phyloP scores from a whole-genome alignment of 2,888 invertebrate species.

The Dryadula phaetusa region DNA sequence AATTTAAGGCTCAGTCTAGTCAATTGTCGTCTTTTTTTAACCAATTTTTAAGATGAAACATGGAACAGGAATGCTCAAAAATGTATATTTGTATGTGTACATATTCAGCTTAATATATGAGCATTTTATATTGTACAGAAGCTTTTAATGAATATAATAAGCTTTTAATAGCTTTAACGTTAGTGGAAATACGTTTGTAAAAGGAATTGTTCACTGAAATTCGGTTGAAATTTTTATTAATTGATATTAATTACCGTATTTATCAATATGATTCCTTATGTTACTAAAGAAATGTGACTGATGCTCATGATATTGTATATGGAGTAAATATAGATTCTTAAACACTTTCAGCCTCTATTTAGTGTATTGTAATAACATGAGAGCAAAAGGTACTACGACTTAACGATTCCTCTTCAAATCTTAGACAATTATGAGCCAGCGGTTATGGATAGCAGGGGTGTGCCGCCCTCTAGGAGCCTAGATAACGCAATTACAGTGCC shows the following conservation, averaged over 20 bases:
- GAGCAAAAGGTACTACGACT: slow-evolving; percentile 20
- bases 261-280: too few relatives aligned
- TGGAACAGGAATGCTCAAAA: slow-evolving; percentile 39
- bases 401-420: slow-evolving; percentile 34
- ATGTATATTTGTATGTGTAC: too few relatives aligned
- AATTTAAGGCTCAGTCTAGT: slow-evolving; percentile 40
- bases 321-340: too few relatives aligned
- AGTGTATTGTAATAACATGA: slow-evolving; percentile 8
- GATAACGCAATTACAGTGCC: slow-evolving; percentile 77
- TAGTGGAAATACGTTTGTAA: too few relatives aligned
- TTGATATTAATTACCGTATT: too few relatives aligned
- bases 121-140: too few relatives aligned
- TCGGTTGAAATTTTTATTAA: too few relatives aligned
- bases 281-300: neutral
- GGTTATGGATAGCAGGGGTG: slow-evolving; percentile 73
- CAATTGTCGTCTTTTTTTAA: slow-evolving; percentile 47
- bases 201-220: too few relatives aligned
- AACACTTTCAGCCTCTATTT: too few relatives aligned
- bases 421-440: slow-evolving; percentile 76
- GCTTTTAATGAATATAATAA: slow-evolving; percentile 23
- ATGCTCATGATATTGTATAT: neutral
- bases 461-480: slow-evolving; percentile 65
- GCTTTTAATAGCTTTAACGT: too few relatives aligned
- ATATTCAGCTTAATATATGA: too few relatives aligned
- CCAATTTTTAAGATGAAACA: slow-evolving; percentile 42